phyloP scores from a whole-genome alignment of 53 echinoderm and acorn worm genomes.

The Astropecten irregularis region DNA sequence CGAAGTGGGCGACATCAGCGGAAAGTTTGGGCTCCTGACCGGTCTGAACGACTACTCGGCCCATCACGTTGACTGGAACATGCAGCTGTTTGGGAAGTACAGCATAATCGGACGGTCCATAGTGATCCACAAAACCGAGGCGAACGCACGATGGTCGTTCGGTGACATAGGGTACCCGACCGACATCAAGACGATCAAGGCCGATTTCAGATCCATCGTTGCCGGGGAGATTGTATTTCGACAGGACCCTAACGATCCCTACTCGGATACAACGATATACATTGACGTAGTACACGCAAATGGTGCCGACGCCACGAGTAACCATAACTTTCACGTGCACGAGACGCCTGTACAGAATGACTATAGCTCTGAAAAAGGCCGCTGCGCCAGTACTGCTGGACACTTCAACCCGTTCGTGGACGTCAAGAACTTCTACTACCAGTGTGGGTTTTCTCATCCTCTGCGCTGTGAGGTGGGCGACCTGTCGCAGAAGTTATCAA shows the following conservation, averaged over 20 bases:
- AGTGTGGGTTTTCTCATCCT: constrained; percentile 60
- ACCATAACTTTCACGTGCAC: constrained; percentile 93
- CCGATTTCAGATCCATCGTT: constrained; percentile 68
- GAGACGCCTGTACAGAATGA: constrained; percentile 62
- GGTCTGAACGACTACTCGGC: constrained; percentile 25
- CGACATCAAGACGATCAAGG: constrained; percentile 63
- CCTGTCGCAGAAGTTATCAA: constrained; percentile 71
- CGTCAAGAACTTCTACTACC: constrained; percentile 59
- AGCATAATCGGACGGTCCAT: constrained; percentile 79
- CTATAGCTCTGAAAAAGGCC: constrained; percentile 27
- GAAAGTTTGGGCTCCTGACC: constrained; percentile 70
- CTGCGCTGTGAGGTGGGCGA: constrained; percentile 89
- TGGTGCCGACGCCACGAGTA: constrained; percentile 38
- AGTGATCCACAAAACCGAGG: constrained; percentile 68
- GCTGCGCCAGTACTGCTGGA: constrained; percentile 66
- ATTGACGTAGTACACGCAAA: constrained; percentile 75
- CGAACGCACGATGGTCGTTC: constrained; percentile 65
- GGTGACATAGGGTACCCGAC: constrained; percentile 79
- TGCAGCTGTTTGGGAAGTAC: constrained; percentile 82
- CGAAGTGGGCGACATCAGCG: constrained; percentile 90
- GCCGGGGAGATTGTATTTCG: constrained; percentile 77
- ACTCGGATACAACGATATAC: constrained; percentile 78
- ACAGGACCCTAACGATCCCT: constrained; percentile 75
- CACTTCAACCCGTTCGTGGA: constrained; percentile 90
- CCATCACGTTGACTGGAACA: constrained; percentile 71